Evolutionary conservation across 2,888 invertebrate species (phyloP), one percentile per base, ranked within the genome.

Genomic region (Heterodera filipjevi): DNA sequence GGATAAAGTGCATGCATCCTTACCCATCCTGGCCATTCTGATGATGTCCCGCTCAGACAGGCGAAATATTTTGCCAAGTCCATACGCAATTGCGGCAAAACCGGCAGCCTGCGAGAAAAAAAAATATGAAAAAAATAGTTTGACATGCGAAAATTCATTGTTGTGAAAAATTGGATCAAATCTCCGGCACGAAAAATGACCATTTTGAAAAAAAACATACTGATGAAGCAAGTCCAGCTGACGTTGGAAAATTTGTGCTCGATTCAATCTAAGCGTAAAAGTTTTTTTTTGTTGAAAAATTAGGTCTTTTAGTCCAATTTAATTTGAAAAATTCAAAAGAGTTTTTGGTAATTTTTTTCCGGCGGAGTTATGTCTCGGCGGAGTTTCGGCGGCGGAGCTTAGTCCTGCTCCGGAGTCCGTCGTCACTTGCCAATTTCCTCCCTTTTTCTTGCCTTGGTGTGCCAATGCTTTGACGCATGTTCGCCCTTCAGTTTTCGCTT

Each of bases 161-260:
- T n/a, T n/a, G n/a, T n/a, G n/a, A n/a, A n/a, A n/a, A n/a, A n/a
- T n/a, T n/a, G n/a, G n/a, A n/a, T n/a, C n/a, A n/a, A n/a, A n/a
- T n/a, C n/a, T n/a, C n/a, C n/a, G n/a, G n/a, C n/a, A n/a, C n/a
- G n/a, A n/a, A n/a, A n/a, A n/a, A n/a, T n/a, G n/a, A n/a, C n/a
- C 44, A 44, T 44, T 44, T 44, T 44, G 12, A n/a, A 72, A 72
- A 72, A 35, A 35, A 35, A 33, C 44, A 27, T 14, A 72, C 98
- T 78, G 97, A 97, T 0, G 97, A 98, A 0, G 99, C 99, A 72
- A 99, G 91, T 0, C 99, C 99, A 78, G 98, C 97, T 6, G 96
- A 96, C 5, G 98, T 98, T 19, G 99, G 99, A 89, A 99, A 99
- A 91, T 98, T 98, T 90, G 99, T 99, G 89, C 93, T 93, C 0